These are phyloP conservation scores for Temnothorax rugatulus DNA, from an alignment of 2,888 invertebrate genomes.

Conservation along the genomic window DNA sequence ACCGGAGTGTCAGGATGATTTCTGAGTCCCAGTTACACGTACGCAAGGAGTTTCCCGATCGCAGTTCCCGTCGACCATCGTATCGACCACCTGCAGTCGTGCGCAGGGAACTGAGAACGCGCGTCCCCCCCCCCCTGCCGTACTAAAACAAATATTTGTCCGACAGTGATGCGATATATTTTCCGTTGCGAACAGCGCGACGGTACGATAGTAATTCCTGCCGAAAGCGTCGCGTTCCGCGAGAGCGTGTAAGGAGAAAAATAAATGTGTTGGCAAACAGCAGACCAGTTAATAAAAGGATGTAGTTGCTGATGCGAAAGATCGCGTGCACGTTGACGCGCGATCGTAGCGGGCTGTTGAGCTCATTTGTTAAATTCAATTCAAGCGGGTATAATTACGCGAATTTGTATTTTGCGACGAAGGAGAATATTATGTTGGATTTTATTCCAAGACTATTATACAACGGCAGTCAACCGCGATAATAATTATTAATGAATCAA, in stretches of 20 bases:
- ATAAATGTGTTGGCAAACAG: slow-evolving; percentile 40
- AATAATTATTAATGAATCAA: not conserved
- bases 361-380: slow-evolving; percentile 29
- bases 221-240: slow-evolving; percentile 36
- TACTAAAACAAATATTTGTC: slow-evolving; percentile 55
- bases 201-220: slow-evolving; percentile 46
- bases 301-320: slow-evolving; percentile 14
- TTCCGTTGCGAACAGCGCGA: slow-evolving; percentile 46
- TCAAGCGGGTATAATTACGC: slow-evolving; percentile 2
- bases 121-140: not conserved
- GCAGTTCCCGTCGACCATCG: slow-evolving; percentile 36
- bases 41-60: slow-evolving; percentile 20
- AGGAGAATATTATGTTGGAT: not conserved
- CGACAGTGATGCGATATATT: slow-evolving; percentile 54
- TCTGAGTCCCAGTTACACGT: slow-evolving; percentile 28
- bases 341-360: slow-evolving; percentile 32
- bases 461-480: not conserved
- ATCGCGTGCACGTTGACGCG: slow-evolving; percentile 47
- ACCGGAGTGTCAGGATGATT: slow-evolving; percentile 31
- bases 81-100: slow-evolving; percentile 49
- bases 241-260: slow-evolving; percentile 45
- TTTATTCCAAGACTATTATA: not conserved
- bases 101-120: slow-evolving; percentile 30
- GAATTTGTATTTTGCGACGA: not conserved
- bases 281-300: slow-evolving; percentile 37